These are phyloP conservation scores for Meda fulgida DNA, from an alignment of 2,797 vertebrate genomes.

Conservation along the genomic window DNA sequence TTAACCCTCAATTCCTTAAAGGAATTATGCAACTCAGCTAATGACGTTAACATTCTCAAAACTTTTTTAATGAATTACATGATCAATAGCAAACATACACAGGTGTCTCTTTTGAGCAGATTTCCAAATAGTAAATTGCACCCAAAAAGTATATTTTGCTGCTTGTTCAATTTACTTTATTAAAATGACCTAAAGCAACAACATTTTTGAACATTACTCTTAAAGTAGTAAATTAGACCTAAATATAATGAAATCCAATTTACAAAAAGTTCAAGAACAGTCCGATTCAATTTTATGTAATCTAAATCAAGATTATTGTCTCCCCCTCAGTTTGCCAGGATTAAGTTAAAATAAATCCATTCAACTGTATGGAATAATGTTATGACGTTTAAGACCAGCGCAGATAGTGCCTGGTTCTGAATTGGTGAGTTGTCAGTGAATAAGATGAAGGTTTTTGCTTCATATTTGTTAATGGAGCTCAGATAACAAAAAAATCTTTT, in stretches of 20 bases:
- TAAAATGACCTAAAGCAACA: background rate
- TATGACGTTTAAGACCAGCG: background rate
- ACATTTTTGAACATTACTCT: background rate
- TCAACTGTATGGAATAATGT: background rate
- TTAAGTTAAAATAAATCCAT: background rate
- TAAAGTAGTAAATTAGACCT: background rate
- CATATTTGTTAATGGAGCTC: background rate
- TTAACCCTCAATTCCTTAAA: background rate
- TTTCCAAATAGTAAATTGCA: background rate
- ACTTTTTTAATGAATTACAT: background rate
- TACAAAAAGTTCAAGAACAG: background rate
- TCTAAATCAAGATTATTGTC: background rate
- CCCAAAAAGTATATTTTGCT: background rate
- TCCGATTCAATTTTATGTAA: background rate
- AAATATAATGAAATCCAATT: background rate
- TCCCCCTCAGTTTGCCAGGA: background rate
- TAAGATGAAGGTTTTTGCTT: background rate
- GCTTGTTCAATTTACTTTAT: background rate
- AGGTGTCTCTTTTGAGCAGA: background rate
- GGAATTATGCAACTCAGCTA: background rate
- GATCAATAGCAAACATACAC: background rate
- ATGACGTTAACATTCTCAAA: background rate
- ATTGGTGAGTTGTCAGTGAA: background rate
- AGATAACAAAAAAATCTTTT: constrained; percentile 1
- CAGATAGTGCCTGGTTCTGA: background rate